Conservation (phyloP, 2,797 vertebrate species). For the Ctenopoma multispine region DNA sequence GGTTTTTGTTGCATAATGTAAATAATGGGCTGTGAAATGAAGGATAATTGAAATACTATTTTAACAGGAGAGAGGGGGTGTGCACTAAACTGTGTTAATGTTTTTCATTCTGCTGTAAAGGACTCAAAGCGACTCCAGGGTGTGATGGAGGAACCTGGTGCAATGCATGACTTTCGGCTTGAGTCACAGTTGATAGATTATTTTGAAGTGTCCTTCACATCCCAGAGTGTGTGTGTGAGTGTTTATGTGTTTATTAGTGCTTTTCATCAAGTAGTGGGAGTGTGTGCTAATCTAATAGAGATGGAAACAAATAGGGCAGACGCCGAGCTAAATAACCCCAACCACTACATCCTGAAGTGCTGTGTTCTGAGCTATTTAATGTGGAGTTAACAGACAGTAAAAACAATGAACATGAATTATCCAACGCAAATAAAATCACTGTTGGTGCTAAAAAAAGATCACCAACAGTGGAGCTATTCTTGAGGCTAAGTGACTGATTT, state of each 20-base stretch:
- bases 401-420: slow-evolving; percentile 53
- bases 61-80: no score
- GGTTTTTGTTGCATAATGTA: slow-evolving; percentile 17
- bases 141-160: background rate
- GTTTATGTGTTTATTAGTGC: slow-evolving; percentile 8
- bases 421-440: slow-evolving; percentile 32
- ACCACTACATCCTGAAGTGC: slow-evolving; percentile 21
- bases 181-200: background rate
- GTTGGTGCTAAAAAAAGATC: slow-evolving; percentile 31
- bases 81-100: background rate
- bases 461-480: slow-evolving; percentile 37
- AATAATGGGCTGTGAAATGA: slow-evolving; percentile 16
- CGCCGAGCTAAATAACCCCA: slow-evolving; percentile 27
- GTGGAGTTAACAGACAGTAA: slow-evolving; percentile 42
- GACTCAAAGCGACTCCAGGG: background rate
- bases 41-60: background rate
- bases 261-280: slow-evolving; percentile 31
- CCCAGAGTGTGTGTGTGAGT: background rate
- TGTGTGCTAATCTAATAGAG: slow-evolving; percentile 32
- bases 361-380: slow-evolving; percentile 40
- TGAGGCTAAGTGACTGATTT: slow-evolving; percentile 51
- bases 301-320: slow-evolving; percentile 42
- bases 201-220: background rate
- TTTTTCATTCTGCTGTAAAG: background rate
- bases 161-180: background rate